Base-by-base conservation (phyloP, 2,888 invertebrate species). In the Nasonia oneida region DNA sequence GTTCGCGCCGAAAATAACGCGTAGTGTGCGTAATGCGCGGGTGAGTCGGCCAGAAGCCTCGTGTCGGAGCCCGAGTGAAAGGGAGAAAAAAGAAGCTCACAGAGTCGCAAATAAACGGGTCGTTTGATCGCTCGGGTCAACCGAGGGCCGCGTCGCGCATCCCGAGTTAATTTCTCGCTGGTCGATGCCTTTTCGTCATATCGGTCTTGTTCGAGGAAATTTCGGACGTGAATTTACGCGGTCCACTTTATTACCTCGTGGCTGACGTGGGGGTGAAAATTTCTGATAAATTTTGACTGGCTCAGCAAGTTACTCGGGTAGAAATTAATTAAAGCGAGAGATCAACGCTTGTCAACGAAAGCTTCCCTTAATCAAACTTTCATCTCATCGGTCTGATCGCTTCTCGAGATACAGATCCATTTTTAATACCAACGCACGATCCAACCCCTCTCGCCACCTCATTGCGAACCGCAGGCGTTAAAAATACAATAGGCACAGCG, bases 101-200 rank as follows among this genome's bases (percentile, higher is more conserved):
- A 15, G 53, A 53, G 57, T 61, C 57, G 57, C 57, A 61, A 61
- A 61, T 61, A 61, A 61, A 61, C 57, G 57, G 57, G 23, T 61
- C 57, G 57, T 61, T 61, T 61, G 57, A 61, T 61, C 57, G 29
- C 29, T 61, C 57, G 57, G 57, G 57, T 61, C 57, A n/a, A 23
- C n/a, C 57, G n/a, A 61, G 57, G 15, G 53, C 53, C 18, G 15
- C 53, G 53, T 15, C 50, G 50, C 50, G 15, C 5, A 47, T 47
- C 15, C 15, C 53, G 18, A n/a, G 23, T 23, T 61, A 61, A 61
- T 61, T 61, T 61, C 57, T 61, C 6, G 57, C 57, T n/a, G 0
- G 57, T 61, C 57, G 57, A n/a, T 57, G 53, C n/a, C 5, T n/a
- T n/a, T n/a, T 18, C 57, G n/a, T n/a, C 10, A 6, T 2, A 57